phyloP scores from a whole-genome alignment of 2,888 invertebrate genomes.

The Brachypalpus laphriformis region DNA sequence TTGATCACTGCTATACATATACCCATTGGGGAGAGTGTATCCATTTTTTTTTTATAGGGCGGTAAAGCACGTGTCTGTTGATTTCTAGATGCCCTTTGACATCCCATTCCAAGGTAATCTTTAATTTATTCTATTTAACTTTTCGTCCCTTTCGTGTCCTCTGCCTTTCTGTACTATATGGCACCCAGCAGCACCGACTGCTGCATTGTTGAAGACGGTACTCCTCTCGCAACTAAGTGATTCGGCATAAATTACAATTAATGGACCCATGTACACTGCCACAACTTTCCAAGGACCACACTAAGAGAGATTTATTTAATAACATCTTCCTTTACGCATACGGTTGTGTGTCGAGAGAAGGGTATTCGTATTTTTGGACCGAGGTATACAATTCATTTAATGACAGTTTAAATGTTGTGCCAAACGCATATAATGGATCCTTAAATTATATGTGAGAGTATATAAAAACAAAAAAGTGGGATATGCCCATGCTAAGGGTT shows the following conservation, averaged over 20 bases:
- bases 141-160: background rate
- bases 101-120: constrained; percentile 33
- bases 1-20: background rate
- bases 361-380: background rate
- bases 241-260: constrained; percentile 50
- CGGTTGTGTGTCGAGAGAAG: background rate
- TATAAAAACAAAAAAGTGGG: background rate
- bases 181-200: background rate
- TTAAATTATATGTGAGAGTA: background rate
- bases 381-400: constrained; percentile 22
- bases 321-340: constrained; percentile 24
- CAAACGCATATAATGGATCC: constrained; percentile 16
- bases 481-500: background rate
- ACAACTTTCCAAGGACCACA: constrained; percentile 8
- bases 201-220: constrained; percentile 15
- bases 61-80: constrained; percentile 63
- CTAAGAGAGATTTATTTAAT: constrained; percentile 31
- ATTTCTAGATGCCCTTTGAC: constrained; percentile 44
- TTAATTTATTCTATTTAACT: constrained; percentile 43
- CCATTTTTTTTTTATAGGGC: background rate
- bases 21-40: background rate
- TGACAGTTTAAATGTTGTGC: constrained; percentile 28
- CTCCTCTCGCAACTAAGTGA: constrained; percentile 18
- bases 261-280: constrained; percentile 24
- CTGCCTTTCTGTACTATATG: background rate